phyloP scores from a whole-genome alignment of 2,113 vertebrate species.

The Chaetorhynchus papuensis region DNA sequence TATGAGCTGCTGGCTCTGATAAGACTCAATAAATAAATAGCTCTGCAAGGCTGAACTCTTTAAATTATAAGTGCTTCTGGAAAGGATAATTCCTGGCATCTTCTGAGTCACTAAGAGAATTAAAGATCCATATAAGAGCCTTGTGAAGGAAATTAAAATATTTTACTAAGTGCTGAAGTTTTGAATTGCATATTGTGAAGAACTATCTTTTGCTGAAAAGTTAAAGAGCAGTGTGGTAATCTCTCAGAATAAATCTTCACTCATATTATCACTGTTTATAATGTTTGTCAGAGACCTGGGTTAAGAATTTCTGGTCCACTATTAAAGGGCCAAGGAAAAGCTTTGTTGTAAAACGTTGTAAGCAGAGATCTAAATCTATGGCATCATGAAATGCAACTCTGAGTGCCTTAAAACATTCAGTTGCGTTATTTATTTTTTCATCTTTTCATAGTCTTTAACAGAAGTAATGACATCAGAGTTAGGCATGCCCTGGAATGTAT shows the following conservation, averaged over 20 bases:
- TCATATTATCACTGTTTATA: background rate
- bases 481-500: background rate
- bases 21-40: slow-evolving; percentile 7
- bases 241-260: background rate
- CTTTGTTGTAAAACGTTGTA: background rate
- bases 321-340: background rate
- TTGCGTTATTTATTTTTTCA: background rate
- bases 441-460: background rate
- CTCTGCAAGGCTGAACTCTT: background rate
- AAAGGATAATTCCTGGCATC: background rate
- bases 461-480: background rate
- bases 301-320: background rate
- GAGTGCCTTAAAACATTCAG: background rate
- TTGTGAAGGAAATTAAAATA: slow-evolving; percentile 4
- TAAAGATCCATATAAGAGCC: background rate
- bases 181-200: background rate
- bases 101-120: background rate
- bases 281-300: background rate
- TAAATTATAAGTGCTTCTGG: background rate
- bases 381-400: background rate
- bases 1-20: background rate
- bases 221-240: background rate
- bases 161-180: background rate
- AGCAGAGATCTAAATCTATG: background rate
- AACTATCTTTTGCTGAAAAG: background rate